A percentile compares a stretch with the other conserved stretches of the same genome.
Conservation (phyloP, 2,888 invertebrate genomes). For the Eristalis intricaria region DNA sequence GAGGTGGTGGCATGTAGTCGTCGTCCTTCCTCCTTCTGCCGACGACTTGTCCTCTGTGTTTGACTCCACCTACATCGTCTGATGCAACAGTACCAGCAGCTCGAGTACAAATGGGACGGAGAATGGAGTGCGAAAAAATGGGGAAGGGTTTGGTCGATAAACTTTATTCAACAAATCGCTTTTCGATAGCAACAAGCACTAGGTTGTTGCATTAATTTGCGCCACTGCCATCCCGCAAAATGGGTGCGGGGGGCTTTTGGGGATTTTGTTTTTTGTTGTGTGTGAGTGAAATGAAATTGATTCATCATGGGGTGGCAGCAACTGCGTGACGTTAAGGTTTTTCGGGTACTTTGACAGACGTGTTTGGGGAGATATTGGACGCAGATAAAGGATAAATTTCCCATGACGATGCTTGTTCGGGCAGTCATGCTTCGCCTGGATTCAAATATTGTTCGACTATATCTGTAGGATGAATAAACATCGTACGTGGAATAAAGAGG, state of each 20-base stretch:
- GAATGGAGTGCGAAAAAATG: neutral
- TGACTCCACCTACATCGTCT: conserved; percentile 21
- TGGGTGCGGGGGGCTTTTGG: neutral
- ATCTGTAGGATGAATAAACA: too few relatives aligned
- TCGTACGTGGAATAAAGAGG: too few relatives aligned
- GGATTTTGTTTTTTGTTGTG: neutral
- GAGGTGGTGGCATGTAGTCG: neutral
- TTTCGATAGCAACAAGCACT: conserved; percentile 41
- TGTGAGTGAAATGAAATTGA: conserved; percentile 8
- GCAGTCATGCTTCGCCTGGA: too few relatives aligned
- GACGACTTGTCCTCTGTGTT: conserved; percentile 3
- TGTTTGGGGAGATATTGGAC: neutral
- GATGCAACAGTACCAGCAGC: conserved; percentile 3
- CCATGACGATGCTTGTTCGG: too few relatives aligned
- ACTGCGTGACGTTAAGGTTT: neutral
- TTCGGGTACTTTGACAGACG: neutral
- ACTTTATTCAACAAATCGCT: conserved; percentile 48
- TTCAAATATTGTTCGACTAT: too few relatives aligned
- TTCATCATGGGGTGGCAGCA: conserved; percentile 1
- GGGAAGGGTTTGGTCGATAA: conserved; percentile 28
- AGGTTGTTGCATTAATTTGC: conserved; percentile 36
- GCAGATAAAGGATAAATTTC: too few relatives aligned
- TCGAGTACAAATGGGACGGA: neutral
- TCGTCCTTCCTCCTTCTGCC: neutral
- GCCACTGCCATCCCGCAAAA: neutral